Percentiles rank a stretch among this genome's conserved stretches.
These are phyloP conservation scores for Ophthalmolycus amberensis DNA, from an alignment of 2,113 vertebrate species.

Conservation along the genomic window DNA sequence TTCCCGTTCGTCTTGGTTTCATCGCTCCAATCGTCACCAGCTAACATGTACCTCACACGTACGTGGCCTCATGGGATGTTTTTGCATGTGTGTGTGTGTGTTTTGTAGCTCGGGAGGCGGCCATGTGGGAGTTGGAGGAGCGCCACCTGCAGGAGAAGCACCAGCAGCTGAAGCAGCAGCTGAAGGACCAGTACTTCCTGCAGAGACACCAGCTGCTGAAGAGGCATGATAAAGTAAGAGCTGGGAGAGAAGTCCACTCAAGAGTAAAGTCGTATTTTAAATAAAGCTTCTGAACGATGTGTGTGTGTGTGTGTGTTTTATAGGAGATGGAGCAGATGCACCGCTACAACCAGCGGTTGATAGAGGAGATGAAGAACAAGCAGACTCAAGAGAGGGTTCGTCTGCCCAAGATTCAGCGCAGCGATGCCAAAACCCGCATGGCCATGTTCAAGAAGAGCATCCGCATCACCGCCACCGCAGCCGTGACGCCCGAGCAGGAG, in stretches of 20 bases:
- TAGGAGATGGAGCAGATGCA: slow-evolving; percentile 99
- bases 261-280: neutral
- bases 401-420: slow-evolving; percentile 96
- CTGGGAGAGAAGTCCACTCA: neutral
- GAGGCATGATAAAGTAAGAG: slow-evolving; percentile 96
- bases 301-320: neutral
- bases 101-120: slow-evolving; percentile 92
- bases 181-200: slow-evolving; percentile 99
- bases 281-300: neutral
- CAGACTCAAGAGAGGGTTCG: slow-evolving; percentile 94
- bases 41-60: slow-evolving; percentile 12
- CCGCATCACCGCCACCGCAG: slow-evolving; percentile 91
- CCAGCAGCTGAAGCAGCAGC: slow-evolving; percentile 96
- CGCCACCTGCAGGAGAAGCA: slow-evolving; percentile 98
- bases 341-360: slow-evolving; percentile 94
- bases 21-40: neutral
- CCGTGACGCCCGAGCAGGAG: slow-evolving; percentile 95
- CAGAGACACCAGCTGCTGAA: slow-evolving; percentile 98
- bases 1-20: slow-evolving; percentile 20
- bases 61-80: neutral
- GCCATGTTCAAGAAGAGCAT: slow-evolving; percentile 99
- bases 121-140: slow-evolving; percentile 98
- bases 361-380: slow-evolving; percentile 95
- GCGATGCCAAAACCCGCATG: slow-evolving; percentile 98
- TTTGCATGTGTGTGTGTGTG: slow-evolving; percentile 2